Conservation (phyloP, 2,888 invertebrate species). For the Orchesellides sinensis region DNA sequence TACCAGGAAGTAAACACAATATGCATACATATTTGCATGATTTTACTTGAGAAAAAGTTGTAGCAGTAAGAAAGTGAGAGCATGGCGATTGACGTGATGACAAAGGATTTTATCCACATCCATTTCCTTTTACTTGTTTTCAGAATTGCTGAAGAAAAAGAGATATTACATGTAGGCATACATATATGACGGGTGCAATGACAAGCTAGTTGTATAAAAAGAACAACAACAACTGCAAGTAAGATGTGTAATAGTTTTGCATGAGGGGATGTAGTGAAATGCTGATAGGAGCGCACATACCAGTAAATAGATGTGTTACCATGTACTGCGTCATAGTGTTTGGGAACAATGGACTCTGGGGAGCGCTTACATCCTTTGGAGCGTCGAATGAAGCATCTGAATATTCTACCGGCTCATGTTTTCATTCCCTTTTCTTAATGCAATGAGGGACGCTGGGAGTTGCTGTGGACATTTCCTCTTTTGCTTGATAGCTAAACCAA, state of each 20-base stretch:
- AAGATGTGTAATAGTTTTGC: background rate
- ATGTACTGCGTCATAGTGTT: slow-evolving; percentile 43
- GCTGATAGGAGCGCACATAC: background rate
- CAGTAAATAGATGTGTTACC: slow-evolving; percentile 43
- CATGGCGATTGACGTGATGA: slow-evolving; percentile 38
- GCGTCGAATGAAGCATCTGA: slow-evolving; percentile 47
- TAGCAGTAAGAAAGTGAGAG: slow-evolving; percentile 6
- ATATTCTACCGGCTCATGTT: slow-evolving; percentile 43
- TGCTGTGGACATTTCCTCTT: slow-evolving; percentile 56
- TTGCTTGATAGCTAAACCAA: slow-evolving; percentile 59
- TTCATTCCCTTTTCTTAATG: slow-evolving; percentile 60
- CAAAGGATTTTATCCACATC: slow-evolving; percentile 30
- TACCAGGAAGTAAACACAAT: too few species aligned
- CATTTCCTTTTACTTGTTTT: background rate
- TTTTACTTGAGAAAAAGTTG: too few species aligned
- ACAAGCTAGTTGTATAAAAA: background rate
- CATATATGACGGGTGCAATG: background rate
- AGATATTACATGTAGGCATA: background rate
- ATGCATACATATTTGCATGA: too few species aligned
- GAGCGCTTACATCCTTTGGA: slow-evolving; percentile 57
- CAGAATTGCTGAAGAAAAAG: background rate
- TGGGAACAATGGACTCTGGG: slow-evolving; percentile 53
- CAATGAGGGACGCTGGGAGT: slow-evolving; percentile 60
- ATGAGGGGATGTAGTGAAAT: background rate
- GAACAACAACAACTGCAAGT: slow-evolving; percentile 6